These are phyloP conservation scores for Tragelaphus strepsiceros DNA, from an alignment of 2,113 vertebrate genomes.

Conservation along the genomic window DNA sequence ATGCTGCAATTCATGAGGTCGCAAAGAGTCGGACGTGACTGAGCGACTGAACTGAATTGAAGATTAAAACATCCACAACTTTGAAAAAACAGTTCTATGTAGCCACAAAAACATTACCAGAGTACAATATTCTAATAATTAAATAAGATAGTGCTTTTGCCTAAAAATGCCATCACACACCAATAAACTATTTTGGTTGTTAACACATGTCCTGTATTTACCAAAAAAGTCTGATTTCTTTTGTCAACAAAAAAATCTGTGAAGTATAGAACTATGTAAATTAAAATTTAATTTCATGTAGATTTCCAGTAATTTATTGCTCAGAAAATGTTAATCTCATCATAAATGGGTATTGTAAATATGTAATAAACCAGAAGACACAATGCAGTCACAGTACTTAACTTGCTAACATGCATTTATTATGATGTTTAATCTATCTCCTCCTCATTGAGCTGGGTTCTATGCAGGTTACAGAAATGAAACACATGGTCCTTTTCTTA, in stretches of 20 bases:
- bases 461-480: not conserved
- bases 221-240: not conserved
- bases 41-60: no score
- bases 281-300: not conserved
- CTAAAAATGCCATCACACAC: not conserved
- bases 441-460: not conserved
- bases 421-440: not conserved
- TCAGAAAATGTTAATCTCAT: not conserved
- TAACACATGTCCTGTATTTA: not conserved
- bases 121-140: not conserved
- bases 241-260: not conserved
- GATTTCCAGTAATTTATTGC: not conserved
- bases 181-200: not conserved
- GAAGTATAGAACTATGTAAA: not conserved
- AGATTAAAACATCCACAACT: not conserved
- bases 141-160: not conserved
- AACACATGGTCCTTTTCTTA: not conserved
- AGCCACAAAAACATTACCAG: not conserved
- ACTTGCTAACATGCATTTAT: not conserved
- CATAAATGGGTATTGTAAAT: not conserved
- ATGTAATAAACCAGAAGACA: not conserved
- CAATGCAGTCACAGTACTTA: not conserved
- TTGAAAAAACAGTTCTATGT: not conserved
- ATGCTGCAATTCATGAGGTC: no score
- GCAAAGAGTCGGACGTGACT: rapidly evolving